Conservation (phyloP, 2,113 vertebrate species). For the Ursus arctos region DNA sequence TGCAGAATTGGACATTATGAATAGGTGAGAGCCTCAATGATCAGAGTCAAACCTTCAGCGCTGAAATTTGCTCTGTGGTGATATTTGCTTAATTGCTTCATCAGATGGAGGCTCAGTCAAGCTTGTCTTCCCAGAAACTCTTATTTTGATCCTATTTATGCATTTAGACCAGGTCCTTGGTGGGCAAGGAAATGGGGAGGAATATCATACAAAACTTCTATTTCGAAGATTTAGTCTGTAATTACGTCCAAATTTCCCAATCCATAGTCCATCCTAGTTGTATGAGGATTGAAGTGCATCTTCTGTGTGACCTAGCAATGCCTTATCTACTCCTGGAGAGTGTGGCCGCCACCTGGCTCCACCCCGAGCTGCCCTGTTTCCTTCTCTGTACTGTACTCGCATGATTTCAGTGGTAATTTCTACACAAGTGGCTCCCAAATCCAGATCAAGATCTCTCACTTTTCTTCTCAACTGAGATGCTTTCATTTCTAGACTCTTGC, state of each 20-base stretch:
- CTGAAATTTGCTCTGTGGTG: neutral
- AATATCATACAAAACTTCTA: neutral
- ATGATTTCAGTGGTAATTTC: neutral
- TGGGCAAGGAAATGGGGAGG: neutral
- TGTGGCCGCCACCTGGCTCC: neutral
- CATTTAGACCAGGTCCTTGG: constrained; percentile 7
- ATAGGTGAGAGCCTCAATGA: neutral
- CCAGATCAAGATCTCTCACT: neutral
- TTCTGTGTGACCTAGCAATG: neutral
- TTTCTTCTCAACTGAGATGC: neutral
- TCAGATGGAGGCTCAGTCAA: neutral
- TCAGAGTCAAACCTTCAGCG: neutral
- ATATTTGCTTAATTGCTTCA: constrained; percentile 44
- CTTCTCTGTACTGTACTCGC: neutral
- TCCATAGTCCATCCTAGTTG: neutral
- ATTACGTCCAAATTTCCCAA: constrained; percentile 5
- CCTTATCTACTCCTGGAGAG: neutral
- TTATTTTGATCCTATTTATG: constrained; percentile 25
- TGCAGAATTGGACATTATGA: neutral
- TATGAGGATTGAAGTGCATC: neutral
- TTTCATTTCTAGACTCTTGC: neutral
- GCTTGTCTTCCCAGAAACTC: neutral
- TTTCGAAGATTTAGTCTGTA: neutral
- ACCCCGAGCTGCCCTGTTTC: neutral
- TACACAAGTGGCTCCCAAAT: neutral